phyloP scores from a whole-genome alignment of 2,888 invertebrate genomes.

The Biston betularia region DNA sequence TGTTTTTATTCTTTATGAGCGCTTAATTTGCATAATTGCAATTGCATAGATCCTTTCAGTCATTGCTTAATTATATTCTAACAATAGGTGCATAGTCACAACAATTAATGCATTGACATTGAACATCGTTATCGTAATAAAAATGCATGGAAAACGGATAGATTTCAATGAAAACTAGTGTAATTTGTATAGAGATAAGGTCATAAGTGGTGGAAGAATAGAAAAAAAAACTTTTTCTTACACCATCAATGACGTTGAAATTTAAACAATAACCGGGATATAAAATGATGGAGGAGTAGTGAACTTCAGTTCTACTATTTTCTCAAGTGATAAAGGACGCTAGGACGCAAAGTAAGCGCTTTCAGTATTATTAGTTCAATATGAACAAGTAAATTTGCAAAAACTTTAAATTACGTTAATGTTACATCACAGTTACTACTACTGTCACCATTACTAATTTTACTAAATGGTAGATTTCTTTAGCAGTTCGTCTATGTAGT shows the following conservation, averaged over 20 bases:
- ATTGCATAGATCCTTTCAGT: constrained; percentile 18
- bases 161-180: background rate
- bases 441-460: too few relatives aligned
- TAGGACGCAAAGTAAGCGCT: constrained; percentile 2
- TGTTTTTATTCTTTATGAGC: constrained; percentile 3
- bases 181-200: background rate
- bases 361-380: background rate
- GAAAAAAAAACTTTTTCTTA: constrained; percentile 36
- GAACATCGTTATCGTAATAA: constrained; percentile 18
- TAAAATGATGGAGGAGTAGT: constrained; percentile 45
- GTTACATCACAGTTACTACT: too few relatives aligned
- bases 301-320: constrained; percentile 39
- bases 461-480: too few relatives aligned
- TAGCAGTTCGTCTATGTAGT: too few relatives aligned
- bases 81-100: constrained; percentile 27
- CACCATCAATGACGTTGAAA: constrained; percentile 33
- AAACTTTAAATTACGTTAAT: too few relatives aligned
- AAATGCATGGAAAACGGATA: background rate
- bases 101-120: background rate
- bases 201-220: too few relatives aligned
- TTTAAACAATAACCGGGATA: constrained; percentile 43
- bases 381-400: too few relatives aligned
- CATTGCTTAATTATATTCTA: constrained; percentile 21
- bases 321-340: constrained; percentile 1
- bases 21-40: constrained; percentile 18